phyloP scores from a whole-genome alignment of 2,113 vertebrate species.

The Hypocryptadius cinnamomeus region DNA sequence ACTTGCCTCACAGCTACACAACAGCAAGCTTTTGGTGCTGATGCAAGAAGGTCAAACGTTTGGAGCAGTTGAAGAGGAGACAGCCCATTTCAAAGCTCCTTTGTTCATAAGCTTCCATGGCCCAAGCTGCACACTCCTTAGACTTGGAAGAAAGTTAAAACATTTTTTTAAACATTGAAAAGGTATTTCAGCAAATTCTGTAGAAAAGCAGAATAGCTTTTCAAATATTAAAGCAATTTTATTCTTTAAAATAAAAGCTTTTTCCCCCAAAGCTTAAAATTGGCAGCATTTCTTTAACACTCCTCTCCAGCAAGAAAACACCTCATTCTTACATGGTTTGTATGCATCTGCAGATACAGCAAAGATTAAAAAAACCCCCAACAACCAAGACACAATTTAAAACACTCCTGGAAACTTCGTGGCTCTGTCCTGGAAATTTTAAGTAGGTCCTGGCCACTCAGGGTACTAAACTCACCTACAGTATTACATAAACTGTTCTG shows the following conservation, averaged over 20 bases:
- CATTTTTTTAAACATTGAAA: background rate
- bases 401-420: background rate
- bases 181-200: background rate
- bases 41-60: constrained; percentile 6
- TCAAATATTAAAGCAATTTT: background rate
- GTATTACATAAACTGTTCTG: background rate
- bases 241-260: background rate
- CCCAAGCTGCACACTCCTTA: background rate
- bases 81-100: constrained; percentile 21
- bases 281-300: background rate
- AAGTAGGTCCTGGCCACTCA: background rate
- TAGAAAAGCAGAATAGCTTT: background rate
- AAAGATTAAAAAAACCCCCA: background rate
- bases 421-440: background rate
- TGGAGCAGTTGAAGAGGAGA: background rate
- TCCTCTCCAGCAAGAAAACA: background rate
- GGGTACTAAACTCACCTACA: background rate
- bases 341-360: background rate
- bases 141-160: background rate
- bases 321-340: background rate
- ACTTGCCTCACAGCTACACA: background rate
- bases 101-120: background rate
- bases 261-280: background rate
- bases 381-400: background rate
- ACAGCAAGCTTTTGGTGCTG: background rate